A percentile compares a stretch with the other conserved stretches of the same genome.
These are phyloP conservation scores for Neopelma chrysocephalum DNA, from an alignment of 2,797 vertebrate genomes.

Conservation along the genomic window DNA sequence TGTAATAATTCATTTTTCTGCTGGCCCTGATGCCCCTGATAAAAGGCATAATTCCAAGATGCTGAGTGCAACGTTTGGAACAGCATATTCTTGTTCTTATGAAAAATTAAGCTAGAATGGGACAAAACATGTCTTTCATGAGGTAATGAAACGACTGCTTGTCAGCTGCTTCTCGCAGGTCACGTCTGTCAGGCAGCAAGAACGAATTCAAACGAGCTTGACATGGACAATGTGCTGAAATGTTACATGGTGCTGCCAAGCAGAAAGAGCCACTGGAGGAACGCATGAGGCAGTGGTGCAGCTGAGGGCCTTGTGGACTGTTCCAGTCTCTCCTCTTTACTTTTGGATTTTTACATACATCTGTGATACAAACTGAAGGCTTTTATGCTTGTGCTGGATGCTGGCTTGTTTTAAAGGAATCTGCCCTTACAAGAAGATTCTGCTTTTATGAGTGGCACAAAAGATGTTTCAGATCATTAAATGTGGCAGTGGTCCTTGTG, in stretches of 20 bases:
- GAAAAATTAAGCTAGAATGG: not conserved
- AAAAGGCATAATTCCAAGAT: conserved; percentile 2
- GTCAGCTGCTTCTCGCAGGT: not conserved
- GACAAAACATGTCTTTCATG: not conserved
- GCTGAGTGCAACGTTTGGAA: conserved; percentile 4
- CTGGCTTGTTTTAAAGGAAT: not conserved
- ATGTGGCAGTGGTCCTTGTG: not conserved
- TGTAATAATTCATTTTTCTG: not conserved
- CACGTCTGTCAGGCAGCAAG: not conserved
- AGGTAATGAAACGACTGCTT: not conserved
- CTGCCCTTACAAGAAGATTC: not conserved
- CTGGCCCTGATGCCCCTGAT: not conserved
- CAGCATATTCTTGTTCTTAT: not conserved
- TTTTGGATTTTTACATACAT: not conserved
- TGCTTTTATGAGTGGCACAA: not conserved
- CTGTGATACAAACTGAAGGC: fast-evolving
- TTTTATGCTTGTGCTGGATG: not conserved
- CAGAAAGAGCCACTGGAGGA: not conserved
- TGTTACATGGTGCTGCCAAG: fast-evolving
- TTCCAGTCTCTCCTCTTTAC: not conserved
- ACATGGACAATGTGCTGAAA: not conserved
- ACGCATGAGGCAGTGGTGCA: fast-evolving
- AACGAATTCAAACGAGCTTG: not conserved
- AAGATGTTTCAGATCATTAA: not conserved
- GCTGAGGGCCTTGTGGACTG: fast-evolving